Percentiles rank a stretch among this genome's conserved stretches.
These are phyloP conservation scores for Cerastoderma edule DNA, from an alignment of 2,888 invertebrate species.

Conservation along the genomic window DNA sequence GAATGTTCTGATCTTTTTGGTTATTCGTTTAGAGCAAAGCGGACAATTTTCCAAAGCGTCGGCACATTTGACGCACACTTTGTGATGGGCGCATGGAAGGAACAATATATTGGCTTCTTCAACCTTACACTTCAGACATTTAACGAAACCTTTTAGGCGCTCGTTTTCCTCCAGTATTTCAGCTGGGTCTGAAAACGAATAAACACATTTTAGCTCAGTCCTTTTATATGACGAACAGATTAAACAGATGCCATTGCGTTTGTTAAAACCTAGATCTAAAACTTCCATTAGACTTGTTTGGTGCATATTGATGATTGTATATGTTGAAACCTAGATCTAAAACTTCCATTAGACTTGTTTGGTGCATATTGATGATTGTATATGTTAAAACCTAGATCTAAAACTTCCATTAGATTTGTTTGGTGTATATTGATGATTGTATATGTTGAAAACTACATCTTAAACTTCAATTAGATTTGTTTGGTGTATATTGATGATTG, in stretches of 20 bases:
- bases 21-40: constrained; percentile 4
- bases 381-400: background rate
- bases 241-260: background rate
- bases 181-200: constrained; percentile 9
- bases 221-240: background rate
- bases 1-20: constrained; percentile 19
- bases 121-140: constrained; percentile 13
- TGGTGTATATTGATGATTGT: too few species aligned
- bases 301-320: background rate
- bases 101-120: constrained; percentile 24
- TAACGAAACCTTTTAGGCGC: constrained; percentile 8
- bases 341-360: background rate
- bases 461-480: too few species aligned
- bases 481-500: too few species aligned
- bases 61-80: constrained; percentile 23
- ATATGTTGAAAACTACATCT: too few species aligned
- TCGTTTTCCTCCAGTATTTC: constrained; percentile 11
- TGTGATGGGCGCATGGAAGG: constrained; percentile 27
- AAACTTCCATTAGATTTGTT: too few species aligned
- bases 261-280: background rate
- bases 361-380: background rate
- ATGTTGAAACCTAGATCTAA: background rate
- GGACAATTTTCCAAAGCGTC: constrained; percentile 13
- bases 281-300: background rate
- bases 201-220: background rate